A percentile compares a stretch with the other conserved stretches of the same genome.
Evolutionary conservation across 92 coral and sea anemone genomes (phyloP).

Genomic region (Anthopleura xanthogrammica): DNA sequence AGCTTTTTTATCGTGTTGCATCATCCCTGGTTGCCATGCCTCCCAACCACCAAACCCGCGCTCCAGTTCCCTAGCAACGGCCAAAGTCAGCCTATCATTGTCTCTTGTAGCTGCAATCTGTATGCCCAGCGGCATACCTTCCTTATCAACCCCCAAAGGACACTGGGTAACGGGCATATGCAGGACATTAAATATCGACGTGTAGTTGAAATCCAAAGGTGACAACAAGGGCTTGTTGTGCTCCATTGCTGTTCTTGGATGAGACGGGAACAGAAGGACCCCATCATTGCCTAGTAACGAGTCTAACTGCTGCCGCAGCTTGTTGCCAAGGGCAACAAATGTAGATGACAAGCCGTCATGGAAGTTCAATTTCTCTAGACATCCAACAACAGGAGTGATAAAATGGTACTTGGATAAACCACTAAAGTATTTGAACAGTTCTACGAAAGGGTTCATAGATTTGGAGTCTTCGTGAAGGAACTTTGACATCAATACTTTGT

Average conservation of each 20-base stretch:
- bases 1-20: constrained; percentile 6
- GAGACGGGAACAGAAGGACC: constrained; percentile 72
- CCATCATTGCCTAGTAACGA: constrained; percentile 73
- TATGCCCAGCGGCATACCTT: constrained; percentile 86
- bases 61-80: constrained; percentile 70
- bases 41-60: constrained; percentile 78
- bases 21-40: constrained; percentile 69
- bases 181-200: constrained; percentile 74
- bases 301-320: constrained; percentile 62
- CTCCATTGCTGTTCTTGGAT: constrained; percentile 68
- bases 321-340: constrained; percentile 68
- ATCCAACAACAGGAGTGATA: constrained; percentile 63
- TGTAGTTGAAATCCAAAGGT: constrained; percentile 78
- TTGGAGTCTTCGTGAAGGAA: constrained; percentile 49
- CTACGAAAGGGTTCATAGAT: constrained; percentile 65
- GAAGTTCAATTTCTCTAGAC: constrained; percentile 60
- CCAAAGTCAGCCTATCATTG: constrained; percentile 74
- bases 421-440: constrained; percentile 64
- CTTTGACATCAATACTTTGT: constrained; percentile 54
- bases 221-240: constrained; percentile 64
- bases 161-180: constrained; percentile 88
- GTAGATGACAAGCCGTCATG: constrained; percentile 60
- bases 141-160: constrained; percentile 74
- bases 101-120: constrained; percentile 78
- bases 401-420: constrained; percentile 79